These are phyloP conservation scores for Agelaius phoeniceus DNA, from an alignment of 2,113 vertebrate genomes.

Conservation along the genomic window DNA sequence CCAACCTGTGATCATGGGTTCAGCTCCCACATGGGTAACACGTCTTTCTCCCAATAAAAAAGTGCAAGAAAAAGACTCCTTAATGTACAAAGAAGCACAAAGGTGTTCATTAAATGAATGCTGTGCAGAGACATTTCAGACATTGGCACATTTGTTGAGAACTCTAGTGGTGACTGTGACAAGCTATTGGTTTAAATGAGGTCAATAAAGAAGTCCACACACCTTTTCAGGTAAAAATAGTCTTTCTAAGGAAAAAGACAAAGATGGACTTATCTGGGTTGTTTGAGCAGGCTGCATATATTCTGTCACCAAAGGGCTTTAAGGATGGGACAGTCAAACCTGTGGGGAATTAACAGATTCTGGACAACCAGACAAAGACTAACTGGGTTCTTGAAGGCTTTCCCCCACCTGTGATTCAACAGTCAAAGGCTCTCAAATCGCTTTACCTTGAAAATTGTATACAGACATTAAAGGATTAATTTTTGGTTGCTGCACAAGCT, in stretches of 20 bases:
- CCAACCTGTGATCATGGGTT: rapidly evolving
- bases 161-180: neutral
- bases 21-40: neutral
- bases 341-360: neutral
- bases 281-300: neutral
- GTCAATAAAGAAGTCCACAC: neutral
- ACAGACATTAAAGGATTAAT: neutral
- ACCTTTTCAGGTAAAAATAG: neutral
- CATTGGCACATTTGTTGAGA: neutral
- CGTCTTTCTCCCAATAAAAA: neutral
- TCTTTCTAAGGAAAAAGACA: neutral
- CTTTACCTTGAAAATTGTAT: neutral
- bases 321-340: neutral
- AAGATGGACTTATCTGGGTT: neutral
- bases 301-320: neutral
- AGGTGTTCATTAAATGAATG: neutral
- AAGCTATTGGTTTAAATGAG: neutral
- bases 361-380: neutral
- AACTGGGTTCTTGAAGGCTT: neutral
- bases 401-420: neutral
- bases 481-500: neutral
- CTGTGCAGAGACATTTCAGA: neutral
- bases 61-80: neutral
- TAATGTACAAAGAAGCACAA: neutral
- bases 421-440: neutral